Conservation (phyloP, 2,797 vertebrate genomes). For the Crocidura indochinensis region DNA sequence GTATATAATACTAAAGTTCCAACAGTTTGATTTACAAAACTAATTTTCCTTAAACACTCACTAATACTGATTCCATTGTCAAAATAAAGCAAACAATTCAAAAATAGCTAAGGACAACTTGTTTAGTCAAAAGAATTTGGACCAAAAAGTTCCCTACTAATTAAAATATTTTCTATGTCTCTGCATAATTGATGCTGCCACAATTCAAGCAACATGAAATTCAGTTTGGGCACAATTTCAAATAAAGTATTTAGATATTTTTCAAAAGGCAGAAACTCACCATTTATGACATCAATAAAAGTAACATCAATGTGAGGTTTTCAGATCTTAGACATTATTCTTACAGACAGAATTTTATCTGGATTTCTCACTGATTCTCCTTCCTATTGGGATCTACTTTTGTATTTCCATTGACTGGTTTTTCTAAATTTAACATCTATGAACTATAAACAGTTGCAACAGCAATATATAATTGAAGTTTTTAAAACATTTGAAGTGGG, state of each 20-base stretch:
- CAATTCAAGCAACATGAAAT: slow-evolving; percentile 12
- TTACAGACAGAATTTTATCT: slow-evolving; percentile 31
- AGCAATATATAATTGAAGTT: slow-evolving; percentile 43
- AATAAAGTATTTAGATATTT: neutral
- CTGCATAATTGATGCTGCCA: slow-evolving; percentile 6
- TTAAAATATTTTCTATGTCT: slow-evolving; percentile 56
- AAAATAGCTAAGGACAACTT: slow-evolving; percentile 17
- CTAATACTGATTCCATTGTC: slow-evolving; percentile 26
- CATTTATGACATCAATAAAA: neutral
- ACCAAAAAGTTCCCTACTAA: neutral
- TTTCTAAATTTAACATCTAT: slow-evolving; percentile 50
- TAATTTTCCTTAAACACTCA: neutral
- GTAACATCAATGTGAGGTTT: neutral
- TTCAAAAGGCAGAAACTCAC: neutral
- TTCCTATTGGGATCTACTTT: neutral
- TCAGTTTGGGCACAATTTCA: slow-evolving; percentile 21
- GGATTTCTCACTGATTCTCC: slow-evolving; percentile 20
- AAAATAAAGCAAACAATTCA: slow-evolving; percentile 56
- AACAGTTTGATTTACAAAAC: slow-evolving; percentile 33
- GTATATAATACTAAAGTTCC: slow-evolving; percentile 3
- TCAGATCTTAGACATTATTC: slow-evolving; percentile 24
- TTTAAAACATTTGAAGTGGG: slow-evolving; percentile 10
- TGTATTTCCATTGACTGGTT: slow-evolving; percentile 10
- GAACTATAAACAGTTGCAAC: slow-evolving; percentile 13
- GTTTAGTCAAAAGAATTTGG: slow-evolving; percentile 5